phyloP scores from a whole-genome alignment of 2,888 invertebrate species.

The Macrostomum cliftonense region DNA sequence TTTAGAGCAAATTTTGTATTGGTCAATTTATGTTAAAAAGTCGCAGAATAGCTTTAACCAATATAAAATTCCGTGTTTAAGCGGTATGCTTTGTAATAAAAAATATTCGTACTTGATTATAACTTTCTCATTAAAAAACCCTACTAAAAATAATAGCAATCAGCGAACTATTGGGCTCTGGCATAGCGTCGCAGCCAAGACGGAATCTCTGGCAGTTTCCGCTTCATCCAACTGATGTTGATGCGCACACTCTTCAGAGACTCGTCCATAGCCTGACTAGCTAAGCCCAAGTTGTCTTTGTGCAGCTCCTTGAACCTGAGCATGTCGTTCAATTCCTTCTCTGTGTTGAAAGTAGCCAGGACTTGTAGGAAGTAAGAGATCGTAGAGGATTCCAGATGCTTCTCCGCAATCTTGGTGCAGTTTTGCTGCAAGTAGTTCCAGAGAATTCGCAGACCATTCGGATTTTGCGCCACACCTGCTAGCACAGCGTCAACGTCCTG shows the following conservation, averaged over 20 bases:
- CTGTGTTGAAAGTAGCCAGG: conserved; percentile 50
- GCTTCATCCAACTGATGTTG: conserved; percentile 58
- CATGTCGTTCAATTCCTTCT: conserved; percentile 55
- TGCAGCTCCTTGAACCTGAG: conserved; percentile 54
- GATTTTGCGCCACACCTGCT: conserved; percentile 50
- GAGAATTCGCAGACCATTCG: conserved; percentile 52
- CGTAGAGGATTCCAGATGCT: too few relatives aligned
- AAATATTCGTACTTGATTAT: too few relatives aligned
- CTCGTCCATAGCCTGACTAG: conserved; percentile 50
- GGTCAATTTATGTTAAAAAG: too few relatives aligned
- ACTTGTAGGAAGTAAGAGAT: too few relatives aligned
- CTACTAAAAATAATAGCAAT: too few relatives aligned
- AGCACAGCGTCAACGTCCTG: conserved; percentile 66
- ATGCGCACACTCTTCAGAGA: conserved; percentile 57
- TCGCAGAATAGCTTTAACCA: too few relatives aligned
- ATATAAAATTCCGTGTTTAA: too few relatives aligned
- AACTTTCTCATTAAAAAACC: too few relatives aligned
- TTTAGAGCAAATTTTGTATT: too few relatives aligned
- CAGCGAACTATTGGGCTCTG: too few relatives aligned
- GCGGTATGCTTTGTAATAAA: too few relatives aligned
- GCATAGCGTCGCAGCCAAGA: too few relatives aligned
- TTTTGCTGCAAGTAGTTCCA: conserved; percentile 66
- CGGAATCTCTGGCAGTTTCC: conserved; percentile 22
- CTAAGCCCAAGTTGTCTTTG: conserved; percentile 64
- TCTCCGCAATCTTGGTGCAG: conserved; percentile 44